Percentiles rank a stretch among this genome's conserved stretches.
These are phyloP conservation scores for Andrena trimmerana DNA, from an alignment of 2,888 invertebrate genomes.

Conservation along the genomic window DNA sequence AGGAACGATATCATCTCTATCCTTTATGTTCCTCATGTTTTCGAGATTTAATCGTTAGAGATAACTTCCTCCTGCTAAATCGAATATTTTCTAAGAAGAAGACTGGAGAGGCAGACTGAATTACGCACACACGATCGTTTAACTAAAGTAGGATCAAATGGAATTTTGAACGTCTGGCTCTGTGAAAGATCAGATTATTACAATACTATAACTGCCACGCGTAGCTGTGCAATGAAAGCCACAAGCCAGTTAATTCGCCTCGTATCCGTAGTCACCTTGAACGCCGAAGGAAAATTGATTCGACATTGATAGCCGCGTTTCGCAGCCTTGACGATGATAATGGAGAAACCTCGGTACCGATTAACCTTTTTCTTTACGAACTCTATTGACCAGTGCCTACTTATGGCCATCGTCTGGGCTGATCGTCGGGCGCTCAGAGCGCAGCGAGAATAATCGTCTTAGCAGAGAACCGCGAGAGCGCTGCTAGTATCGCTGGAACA, in stretches of 20 bases:
- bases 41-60: too few relatives aligned
- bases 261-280: conserved; percentile 15
- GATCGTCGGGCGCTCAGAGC: conserved; percentile 33
- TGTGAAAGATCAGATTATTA: conserved; percentile 43
- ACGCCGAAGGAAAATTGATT: conserved; percentile 58
- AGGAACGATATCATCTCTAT: too few relatives aligned
- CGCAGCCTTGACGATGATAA: conserved; percentile 49
- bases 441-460: conserved; percentile 68
- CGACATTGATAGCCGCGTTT: conserved; percentile 50
- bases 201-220: conserved; percentile 15
- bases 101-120: not conserved
- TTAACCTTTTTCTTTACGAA: conserved; percentile 63
- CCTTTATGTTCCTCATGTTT: too few relatives aligned
- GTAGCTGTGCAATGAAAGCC: conserved; percentile 32
- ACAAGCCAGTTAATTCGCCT: conserved; percentile 37
- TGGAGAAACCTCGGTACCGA: conserved; percentile 59
- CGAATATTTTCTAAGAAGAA: not conserved
- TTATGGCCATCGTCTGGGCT: conserved; percentile 57
- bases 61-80: not conserved
- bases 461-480: conserved; percentile 67
- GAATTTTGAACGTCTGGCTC: conserved; percentile 39
- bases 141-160: conserved; percentile 17
- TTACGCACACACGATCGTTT: not conserved
- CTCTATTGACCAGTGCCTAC: conserved; percentile 63
- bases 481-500: conserved; percentile 76